A percentile compares a stretch with the other conserved stretches of the same genome.
phyloP scores from a whole-genome alignment of 1,140 invertebrate genomes.

The Drosophila ironensis region DNA sequence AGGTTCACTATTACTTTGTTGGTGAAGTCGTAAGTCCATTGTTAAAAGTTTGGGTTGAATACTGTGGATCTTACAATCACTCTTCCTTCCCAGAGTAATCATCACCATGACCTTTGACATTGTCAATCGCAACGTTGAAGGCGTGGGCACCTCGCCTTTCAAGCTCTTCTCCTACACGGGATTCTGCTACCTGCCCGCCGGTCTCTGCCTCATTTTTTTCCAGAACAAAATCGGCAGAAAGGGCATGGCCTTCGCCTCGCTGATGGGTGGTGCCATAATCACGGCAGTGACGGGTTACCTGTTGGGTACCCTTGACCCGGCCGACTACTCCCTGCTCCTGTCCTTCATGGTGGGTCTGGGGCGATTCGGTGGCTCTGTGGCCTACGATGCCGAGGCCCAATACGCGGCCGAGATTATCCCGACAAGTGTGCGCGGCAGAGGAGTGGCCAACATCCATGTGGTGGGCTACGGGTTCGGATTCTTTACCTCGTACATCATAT shows the following conservation, averaged over 20 bases:
- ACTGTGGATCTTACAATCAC: no score
- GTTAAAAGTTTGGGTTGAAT: background rate
- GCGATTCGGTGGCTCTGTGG: slow-evolving; percentile 84
- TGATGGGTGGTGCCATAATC: slow-evolving; percentile 83
- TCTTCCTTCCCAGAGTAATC: slow-evolving; percentile 82
- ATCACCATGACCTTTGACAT: slow-evolving; percentile 85
- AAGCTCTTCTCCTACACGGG: slow-evolving; percentile 83
- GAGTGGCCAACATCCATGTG: slow-evolving; percentile 84
- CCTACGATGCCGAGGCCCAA: slow-evolving; percentile 85
- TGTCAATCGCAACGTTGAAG: slow-evolving; percentile 84
- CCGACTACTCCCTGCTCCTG: slow-evolving; percentile 50
- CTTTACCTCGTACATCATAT: slow-evolving; percentile 77
- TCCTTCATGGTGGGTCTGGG: slow-evolving; percentile 83
- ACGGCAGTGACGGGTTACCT: slow-evolving; percentile 75
- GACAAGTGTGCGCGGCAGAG: slow-evolving; percentile 85
- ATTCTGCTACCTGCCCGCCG: slow-evolving; percentile 83
- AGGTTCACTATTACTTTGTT: slow-evolving; percentile 84
- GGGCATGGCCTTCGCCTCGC: slow-evolving; percentile 83
- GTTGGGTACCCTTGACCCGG: slow-evolving; percentile 64
- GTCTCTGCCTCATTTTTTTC: slow-evolving; percentile 83
- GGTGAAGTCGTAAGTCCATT: slow-evolving; percentile 84
- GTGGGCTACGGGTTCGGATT: slow-evolving; percentile 83
- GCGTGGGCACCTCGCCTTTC: slow-evolving; percentile 84
- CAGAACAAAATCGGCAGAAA: slow-evolving; percentile 85
- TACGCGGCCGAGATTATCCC: slow-evolving; percentile 87